Base-by-base conservation (phyloP, 2,888 invertebrate genomes). In the Teinopalpus imperialis region DNA sequence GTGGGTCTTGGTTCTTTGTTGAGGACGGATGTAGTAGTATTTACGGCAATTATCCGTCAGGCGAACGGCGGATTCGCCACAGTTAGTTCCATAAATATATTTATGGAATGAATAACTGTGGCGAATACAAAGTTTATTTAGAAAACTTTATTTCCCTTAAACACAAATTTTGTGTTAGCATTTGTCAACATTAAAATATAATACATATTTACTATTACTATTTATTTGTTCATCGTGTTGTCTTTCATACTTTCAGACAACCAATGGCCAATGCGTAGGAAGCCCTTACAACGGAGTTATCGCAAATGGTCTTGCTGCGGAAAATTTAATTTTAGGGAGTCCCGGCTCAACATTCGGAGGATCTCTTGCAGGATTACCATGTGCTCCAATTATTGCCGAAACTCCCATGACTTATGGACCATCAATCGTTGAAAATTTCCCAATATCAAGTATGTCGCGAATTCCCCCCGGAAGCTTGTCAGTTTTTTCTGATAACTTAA, bases 381-480 rank as follows among this genome's bases (percentile, higher is more conserved):
- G 34, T 13, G 45, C 27, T 8, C 24, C 44, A 7, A 39, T 44
- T 3, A 39, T 44, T 12, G 37, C 39, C 1, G 44, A 45, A 9
- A 45, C 10, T 40, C 54, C 26, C 27, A 18, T 31, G 43, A 54
- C 12, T 5, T 54, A 35, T 29, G 51, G 36, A 10, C 40, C 32
- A 7, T n/a, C 13, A 3, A 32, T 47, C 1, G 36, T 39, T 8
- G 41, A 39, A 13, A 49, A 31, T 20, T 50, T 65, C 3, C 41
- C 56, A 1, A 51, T 68, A 0, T 52, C 54, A 7, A 63, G 66
- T 29, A 37, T 55, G 23, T 70, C 74, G 1, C 62, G 65, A 0
- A 63, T 67, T n/a, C 47, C 59, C 1, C 69, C 74, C 0, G 63
- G 53, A 18, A 70, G 66, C 1, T 48, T 76, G 1, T 52, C 53